Base-by-base conservation (phyloP, 37 sponge, comb jelly and placozoan genomes). In the Bolinopsis microptera region DNA sequence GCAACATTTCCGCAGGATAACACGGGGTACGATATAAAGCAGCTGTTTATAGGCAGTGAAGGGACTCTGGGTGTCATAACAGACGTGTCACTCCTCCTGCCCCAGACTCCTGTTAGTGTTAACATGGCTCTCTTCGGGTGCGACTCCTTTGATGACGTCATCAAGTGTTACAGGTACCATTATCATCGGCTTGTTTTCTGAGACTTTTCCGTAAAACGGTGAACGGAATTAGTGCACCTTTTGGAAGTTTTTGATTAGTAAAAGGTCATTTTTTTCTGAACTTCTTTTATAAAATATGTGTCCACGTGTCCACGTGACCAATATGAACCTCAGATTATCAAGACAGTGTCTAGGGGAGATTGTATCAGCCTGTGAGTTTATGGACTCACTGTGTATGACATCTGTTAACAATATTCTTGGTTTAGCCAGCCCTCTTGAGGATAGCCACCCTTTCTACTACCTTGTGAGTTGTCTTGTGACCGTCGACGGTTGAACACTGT, bases 41-140 rank as follows among this genome's bases (percentile, higher is more conserved):
- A 98, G 96, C 93, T 98, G 83, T 97, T 98, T 93, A 97, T 98
- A 86, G 99, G 99, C 28, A 93, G 95, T 32, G 99, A 98, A 74
- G 99, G 99, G 0, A 98, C 99, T 8, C 95, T 98, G 23, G 99
- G 99, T 0, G 93, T 98, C 8, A 83, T 98, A 34, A 97, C 99
- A 38, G 95, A 94, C 21, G 94, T 98, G 26, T 93, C 96, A 0
- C 93, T 98, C 23, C 95, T 96, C 0, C 92, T 95, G 0, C 96
- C 97, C 24, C 95, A 94, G 0, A 93, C 61, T 72, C 97, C 99
- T 13, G 94, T 93, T 86, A 83, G 95, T 36, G 94, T 94, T 22
- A 96, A 97, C 93, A 97, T 97, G 27, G 97, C 97, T 22, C 94
- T 96, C 88, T 93, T 98, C 93, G 95, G 95, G 0, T 94, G 96